These are phyloP conservation scores for Acanthurus leucopareius DNA, from an alignment of 2,797 vertebrate species.

Conservation along the genomic window DNA sequence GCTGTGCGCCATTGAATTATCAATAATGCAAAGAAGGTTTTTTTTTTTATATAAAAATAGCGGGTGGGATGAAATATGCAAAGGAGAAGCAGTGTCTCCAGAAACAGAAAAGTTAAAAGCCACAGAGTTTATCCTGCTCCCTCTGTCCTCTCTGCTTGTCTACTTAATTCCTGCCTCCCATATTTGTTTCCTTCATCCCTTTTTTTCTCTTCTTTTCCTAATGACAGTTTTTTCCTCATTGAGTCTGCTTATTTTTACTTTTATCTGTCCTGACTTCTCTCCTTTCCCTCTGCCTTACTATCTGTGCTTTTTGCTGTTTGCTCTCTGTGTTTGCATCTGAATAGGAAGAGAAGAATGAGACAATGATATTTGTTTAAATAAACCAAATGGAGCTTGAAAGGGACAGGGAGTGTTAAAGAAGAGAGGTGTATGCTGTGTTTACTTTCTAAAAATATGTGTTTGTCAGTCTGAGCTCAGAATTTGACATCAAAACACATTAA, in stretches of 20 bases:
- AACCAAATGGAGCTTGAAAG: slow-evolving; percentile 10
- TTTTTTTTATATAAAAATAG: slow-evolving; percentile 52
- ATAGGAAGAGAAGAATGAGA: neutral
- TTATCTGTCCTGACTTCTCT: neutral
- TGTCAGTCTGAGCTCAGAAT: neutral
- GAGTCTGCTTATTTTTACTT: neutral
- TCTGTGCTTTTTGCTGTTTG: neutral
- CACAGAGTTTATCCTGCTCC: slow-evolving; percentile 8
- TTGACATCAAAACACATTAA: too few relatives aligned
- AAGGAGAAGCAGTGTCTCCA: slow-evolving; percentile 19
- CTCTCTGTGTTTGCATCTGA: neutral
- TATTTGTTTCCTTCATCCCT: neutral
- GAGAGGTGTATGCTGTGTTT: neutral
- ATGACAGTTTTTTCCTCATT: too few relatives aligned
- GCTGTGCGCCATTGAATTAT: slow-evolving; percentile 24
- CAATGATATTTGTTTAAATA: neutral
- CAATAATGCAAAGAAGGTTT: slow-evolving; percentile 55
- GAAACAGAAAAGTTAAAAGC: slow-evolving; percentile 51
- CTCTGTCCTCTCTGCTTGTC: neutral
- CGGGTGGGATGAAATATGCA: slow-evolving; percentile 61
- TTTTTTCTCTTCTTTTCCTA: neutral
- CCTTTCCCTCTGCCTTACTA: neutral
- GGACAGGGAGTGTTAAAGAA: neutral
- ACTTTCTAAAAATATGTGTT: neutral
- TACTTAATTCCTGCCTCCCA: neutral